Evolutionary conservation across 2,888 invertebrate species (phyloP).

Genomic region (Tenthredo livida): DNA sequence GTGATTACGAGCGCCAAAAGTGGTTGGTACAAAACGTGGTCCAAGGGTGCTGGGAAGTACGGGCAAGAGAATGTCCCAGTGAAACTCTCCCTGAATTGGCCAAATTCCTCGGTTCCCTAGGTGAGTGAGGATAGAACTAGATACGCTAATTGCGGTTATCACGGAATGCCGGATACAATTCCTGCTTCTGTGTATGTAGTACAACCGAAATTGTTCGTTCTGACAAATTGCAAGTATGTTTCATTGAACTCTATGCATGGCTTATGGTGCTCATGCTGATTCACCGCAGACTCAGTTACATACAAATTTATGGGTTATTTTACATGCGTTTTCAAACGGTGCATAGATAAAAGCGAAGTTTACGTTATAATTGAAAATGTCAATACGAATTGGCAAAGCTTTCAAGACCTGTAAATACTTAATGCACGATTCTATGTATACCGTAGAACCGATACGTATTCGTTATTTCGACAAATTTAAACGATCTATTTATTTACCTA

Average conservation of each 20-base stretch:
- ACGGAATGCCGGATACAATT: conserved; percentile 25
- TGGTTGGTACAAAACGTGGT: conserved; percentile 23
- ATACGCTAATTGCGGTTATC: conserved; percentile 39
- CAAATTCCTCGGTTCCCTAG: conserved; percentile 37
- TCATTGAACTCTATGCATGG: background rate
- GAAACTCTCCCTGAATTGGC: conserved; percentile 44
- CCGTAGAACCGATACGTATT: background rate
- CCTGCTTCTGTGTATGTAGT: background rate
- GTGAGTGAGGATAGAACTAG: conserved; percentile 32
- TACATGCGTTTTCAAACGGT: background rate
- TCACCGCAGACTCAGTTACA: background rate
- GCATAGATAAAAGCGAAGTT: background rate
- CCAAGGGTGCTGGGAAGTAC: background rate
- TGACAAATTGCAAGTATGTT: background rate
- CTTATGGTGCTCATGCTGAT: background rate
- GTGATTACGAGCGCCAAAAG: conserved; percentile 37
- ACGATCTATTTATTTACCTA: background rate
- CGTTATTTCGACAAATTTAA: background rate
- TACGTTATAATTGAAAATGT: background rate
- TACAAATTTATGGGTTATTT: background rate
- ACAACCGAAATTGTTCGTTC: conserved; percentile 12
- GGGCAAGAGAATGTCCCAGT: conserved; percentile 5
- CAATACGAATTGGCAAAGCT: background rate
- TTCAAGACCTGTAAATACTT: background rate
- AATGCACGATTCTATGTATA: background rate